Conservation (phyloP, 2,113 vertebrate genomes). For the Erythrocercus mccallii region DNA sequence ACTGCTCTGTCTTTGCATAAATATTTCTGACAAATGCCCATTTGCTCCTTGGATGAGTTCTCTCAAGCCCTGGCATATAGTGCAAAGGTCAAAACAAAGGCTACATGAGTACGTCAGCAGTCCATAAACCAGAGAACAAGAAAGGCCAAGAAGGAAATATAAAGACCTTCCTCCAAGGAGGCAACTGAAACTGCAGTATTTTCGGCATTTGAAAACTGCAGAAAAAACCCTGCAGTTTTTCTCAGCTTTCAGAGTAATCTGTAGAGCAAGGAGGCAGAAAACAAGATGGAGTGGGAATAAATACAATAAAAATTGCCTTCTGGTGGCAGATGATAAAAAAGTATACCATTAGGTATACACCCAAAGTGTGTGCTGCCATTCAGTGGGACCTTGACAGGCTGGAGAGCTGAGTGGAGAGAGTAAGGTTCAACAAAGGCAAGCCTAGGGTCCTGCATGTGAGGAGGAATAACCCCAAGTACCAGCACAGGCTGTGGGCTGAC, state of each 20-base stretch:
- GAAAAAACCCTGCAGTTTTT: background rate
- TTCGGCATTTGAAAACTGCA: too few species aligned
- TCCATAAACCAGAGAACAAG: background rate
- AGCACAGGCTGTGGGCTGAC: background rate
- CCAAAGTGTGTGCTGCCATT: background rate
- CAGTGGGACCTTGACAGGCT: background rate
- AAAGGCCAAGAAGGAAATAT: background rate
- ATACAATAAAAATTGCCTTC: background rate
- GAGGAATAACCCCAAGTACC: background rate
- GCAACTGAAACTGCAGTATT: background rate
- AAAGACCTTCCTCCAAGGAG: background rate
- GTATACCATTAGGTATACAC: background rate
- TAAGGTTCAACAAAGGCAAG: background rate
- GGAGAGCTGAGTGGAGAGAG: background rate
- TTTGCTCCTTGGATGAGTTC: background rate
- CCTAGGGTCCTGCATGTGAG: background rate
- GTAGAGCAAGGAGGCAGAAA: background rate
- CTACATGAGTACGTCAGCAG: background rate
- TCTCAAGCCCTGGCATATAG: background rate
- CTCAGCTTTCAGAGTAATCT: background rate
- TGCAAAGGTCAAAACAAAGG: conserved; percentile 22
- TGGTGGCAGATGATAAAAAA: background rate
- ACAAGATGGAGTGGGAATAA: background rate
- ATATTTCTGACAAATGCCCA: background rate
- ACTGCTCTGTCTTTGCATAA: background rate